Percentiles rank a stretch among this genome's conserved stretches.
phyloP scores from a whole-genome alignment of 2,797 vertebrate genomes.

The Vireo griseus region DNA sequence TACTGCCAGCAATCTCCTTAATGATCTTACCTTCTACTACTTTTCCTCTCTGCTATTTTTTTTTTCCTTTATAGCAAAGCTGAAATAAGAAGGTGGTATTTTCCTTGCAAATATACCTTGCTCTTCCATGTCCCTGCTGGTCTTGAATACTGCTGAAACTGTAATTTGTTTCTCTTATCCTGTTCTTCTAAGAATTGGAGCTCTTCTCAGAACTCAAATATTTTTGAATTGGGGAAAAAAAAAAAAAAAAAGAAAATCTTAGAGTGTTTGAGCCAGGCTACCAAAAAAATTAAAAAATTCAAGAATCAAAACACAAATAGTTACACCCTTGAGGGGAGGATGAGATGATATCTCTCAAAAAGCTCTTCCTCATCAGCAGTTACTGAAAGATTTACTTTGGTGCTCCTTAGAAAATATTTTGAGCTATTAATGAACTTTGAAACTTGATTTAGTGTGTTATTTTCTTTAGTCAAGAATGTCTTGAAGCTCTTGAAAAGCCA shows the following conservation, averaged over 20 bases:
- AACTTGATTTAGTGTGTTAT: background rate
- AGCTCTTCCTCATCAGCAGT: background rate
- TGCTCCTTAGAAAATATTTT: background rate
- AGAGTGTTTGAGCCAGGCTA: background rate
- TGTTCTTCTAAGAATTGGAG: background rate
- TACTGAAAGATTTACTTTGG: background rate
- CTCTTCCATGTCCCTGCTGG: background rate
- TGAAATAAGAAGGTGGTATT: background rate
- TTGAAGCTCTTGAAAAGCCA: background rate
- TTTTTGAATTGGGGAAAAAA: background rate
- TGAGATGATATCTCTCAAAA: background rate
- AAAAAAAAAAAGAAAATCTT: background rate
- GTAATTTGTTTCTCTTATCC: background rate
- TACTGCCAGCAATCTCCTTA: background rate
- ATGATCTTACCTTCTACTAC: background rate
- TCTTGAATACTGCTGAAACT: background rate
- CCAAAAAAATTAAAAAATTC: rapidly evolving
- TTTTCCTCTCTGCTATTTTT: background rate
- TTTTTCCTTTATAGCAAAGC: background rate
- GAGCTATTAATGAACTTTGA: background rate
- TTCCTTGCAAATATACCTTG: background rate
- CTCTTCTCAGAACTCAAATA: background rate
- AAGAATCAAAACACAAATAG: background rate
- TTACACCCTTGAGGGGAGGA: background rate
- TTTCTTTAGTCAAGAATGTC: background rate